Conservation (phyloP, 23 tunicate genomes). For the Halocynthia aurantium region DNA sequence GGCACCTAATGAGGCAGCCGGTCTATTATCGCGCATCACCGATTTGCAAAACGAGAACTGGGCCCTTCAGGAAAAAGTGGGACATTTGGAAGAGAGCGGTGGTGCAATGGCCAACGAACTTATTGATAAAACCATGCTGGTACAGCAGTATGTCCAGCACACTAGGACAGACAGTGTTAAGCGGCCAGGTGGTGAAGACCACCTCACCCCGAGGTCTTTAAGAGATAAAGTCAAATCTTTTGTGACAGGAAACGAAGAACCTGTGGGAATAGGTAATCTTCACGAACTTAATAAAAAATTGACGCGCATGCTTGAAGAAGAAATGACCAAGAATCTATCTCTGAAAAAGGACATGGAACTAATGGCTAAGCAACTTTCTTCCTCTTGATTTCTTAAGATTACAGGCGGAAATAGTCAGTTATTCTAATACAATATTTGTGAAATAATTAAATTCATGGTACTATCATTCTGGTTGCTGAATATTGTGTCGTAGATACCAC, state of each 20-base stretch:
- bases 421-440: too few species aligned
- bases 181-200: background rate
- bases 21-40: conserved; percentile 61
- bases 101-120: conserved; percentile 88
- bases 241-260: conserved; percentile 77
- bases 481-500: too few species aligned
- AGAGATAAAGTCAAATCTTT: conserved; percentile 20
- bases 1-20: conserved; percentile 53
- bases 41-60: conserved; percentile 80
- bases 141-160: conserved; percentile 74
- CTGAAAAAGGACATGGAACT: conserved; percentile 56
- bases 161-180: conserved; percentile 61
- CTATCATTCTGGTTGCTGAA: too few species aligned
- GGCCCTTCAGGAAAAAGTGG: conserved; percentile 77
- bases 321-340: conserved; percentile 81
- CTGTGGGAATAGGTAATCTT: conserved; percentile 49
- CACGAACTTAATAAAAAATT: conserved; percentile 76
- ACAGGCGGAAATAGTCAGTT: too few species aligned
- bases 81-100: conserved; percentile 78
- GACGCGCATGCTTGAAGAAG: conserved; percentile 93
- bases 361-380: conserved; percentile 9
- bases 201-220: conserved; percentile 7
- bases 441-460: too few species aligned
- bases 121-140: conserved; percentile 67
- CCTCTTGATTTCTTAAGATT: too few species aligned